Evolutionary conservation across 2,797 vertebrate species (phyloP), one percentile per base, ranked within the genome.

Genomic region (Margarornis squamiger): DNA sequence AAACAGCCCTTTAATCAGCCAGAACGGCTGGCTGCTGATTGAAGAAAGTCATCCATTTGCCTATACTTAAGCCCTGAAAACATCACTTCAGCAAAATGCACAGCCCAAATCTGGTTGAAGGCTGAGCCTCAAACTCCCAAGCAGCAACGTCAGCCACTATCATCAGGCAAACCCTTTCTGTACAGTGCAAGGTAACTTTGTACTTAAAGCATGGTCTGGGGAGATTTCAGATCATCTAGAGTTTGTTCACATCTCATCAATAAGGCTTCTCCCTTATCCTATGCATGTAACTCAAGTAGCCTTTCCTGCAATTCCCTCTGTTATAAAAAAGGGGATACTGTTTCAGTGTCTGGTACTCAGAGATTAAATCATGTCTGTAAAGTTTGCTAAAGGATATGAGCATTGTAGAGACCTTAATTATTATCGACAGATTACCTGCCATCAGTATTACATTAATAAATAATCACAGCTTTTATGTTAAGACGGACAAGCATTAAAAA

Each of bases 1-100:
- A 89, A 96, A 70, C 45, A 30, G 8, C 34, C 58, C 49, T 91
- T 95, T 86, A 93, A 94, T 95, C 96, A 95, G 62, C 36, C 79
- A 90, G 66, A 88, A 85, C 0, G 18, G 68, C 90, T 95, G 85
- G 86, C 75, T 93, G 79, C 90, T 97, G 93, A 95, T 75, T 95
- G 96, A 96, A 92, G 87, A 70, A 92, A 97, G 88, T 48, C 73
- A 90, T 67, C 75, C 78, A 93, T 91, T 74, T 3, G 55, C 62
- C 83, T 74, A 32, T 52, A 74, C 73, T 95, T 51, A 19, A 93
- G 66, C 55, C 59, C 86, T 88, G 62, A 88, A 95, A 91, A 95
- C 27, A 88, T 67, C 77, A 76, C 66, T 92, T 88, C 84, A 92
- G 92, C 86, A 92, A 88, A 91, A 95, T 70, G 75, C 71, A 85